Conservation (phyloP, 1,140 invertebrate species). For the Camponotus vicinus region DNA sequence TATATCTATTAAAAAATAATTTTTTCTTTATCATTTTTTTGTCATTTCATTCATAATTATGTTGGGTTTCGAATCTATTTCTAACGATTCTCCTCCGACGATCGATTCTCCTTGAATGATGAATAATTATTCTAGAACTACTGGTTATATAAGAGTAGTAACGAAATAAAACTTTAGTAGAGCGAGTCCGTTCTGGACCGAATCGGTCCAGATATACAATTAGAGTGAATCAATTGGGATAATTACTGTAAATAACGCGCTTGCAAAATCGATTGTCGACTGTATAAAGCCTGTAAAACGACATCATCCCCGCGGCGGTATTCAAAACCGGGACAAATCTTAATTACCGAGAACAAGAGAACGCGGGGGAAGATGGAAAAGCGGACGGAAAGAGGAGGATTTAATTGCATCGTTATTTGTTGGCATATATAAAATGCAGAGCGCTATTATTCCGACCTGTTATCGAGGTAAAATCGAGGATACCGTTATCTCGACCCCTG, state of each 20-base stretch:
- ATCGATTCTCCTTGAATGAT: neutral
- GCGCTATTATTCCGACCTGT: slow-evolving; percentile 20
- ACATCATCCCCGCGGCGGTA: neutral
- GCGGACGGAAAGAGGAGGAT: neutral
- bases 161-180: neutral
- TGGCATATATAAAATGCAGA: slow-evolving; percentile 23
- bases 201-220: neutral
- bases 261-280: slow-evolving; percentile 38
- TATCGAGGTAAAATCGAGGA: slow-evolving; percentile 24
- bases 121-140: neutral
- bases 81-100: neutral
- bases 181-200: neutral
- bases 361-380: neutral
- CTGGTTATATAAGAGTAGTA: neutral
- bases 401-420: slow-evolving; percentile 56
- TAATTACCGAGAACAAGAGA: slow-evolving; percentile 28
- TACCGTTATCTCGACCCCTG: neutral
- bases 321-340: slow-evolving; percentile 35
- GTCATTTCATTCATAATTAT: too few relatives aligned
- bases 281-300: slow-evolving; percentile 17
- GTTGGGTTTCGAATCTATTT: neutral
- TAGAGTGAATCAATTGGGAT: slow-evolving; percentile 40
- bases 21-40: neutral
- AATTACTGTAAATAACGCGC: slow-evolving; percentile 47
- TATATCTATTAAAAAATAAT: neutral